Base-by-base conservation (phyloP, 2,888 invertebrate species). In the Anagyrus pseudococci region DNA sequence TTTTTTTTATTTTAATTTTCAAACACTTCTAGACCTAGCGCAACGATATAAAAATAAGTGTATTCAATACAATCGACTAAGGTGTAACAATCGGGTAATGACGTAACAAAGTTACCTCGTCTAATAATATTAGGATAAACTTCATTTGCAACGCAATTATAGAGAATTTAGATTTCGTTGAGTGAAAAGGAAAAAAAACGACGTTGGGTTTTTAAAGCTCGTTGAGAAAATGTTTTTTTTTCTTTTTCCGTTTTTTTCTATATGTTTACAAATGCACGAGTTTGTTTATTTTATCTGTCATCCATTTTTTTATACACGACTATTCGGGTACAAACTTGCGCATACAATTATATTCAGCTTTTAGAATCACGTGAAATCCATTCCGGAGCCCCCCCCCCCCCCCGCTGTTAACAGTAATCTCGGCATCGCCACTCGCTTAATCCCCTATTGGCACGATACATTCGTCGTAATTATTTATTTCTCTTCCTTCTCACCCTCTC, bases 371-470 rank as follows among this genome's bases (percentile, higher is more conserved):
- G 26, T 13, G 19, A 13, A 43, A n/a, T n/a, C n/a, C n/a, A n/a
- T n/a, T n/a, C n/a, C n/a, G n/a, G n/a, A n/a, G n/a, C n/a, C n/a
- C n/a, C n/a, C n/a, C n/a, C n/a, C n/a, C n/a, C n/a, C n/a, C 19
- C 25, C 48, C 47, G 50, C 10, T 46, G 10, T 4, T 41, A 29
- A 26, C 26, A 53, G 29, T 25, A 37, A 37, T 40, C 15, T 0
- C 43, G 26, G 41, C 54, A 43, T 40, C 17, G 2, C 13, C 7
- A 13, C 8, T 33, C 4, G 25, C 19, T 58, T 47, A 49, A 6
- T 26, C 26, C 48, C 46, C 52, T 65, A 72, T 74, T 76, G 76
- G 76, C 76, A 76, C 76, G 73, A 69, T 73, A 69, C 72, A 71
- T 69, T 69, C 57, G 53, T 60, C 64, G 48, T 52, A 37, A 54